These are phyloP conservation scores for Adelognathus sp. DNA, from an alignment of 2,888 invertebrate species.

Conservation along the genomic window DNA sequence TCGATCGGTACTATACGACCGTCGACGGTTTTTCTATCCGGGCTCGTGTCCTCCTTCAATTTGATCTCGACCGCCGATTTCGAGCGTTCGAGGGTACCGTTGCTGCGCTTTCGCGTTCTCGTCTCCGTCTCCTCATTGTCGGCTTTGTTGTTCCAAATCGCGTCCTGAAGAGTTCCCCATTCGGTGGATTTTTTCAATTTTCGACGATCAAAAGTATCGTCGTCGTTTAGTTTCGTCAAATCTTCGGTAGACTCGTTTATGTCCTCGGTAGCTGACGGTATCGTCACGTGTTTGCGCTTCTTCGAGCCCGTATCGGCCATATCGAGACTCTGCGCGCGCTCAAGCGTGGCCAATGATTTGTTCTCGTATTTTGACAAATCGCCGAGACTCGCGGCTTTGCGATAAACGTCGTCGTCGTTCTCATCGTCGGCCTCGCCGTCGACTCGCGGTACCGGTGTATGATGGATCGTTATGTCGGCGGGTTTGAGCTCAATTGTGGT, in stretches of 20 bases:
- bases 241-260: constrained; percentile 79
- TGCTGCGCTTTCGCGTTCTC: constrained; percentile 70
- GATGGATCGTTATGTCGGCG: constrained; percentile 89
- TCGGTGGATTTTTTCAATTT: constrained; percentile 89
- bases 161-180: constrained; percentile 90
- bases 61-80: constrained; percentile 86
- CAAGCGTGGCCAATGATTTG: constrained; percentile 84
- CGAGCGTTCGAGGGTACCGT: constrained; percentile 85
- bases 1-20: constrained; percentile 21
- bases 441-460: constrained; percentile 83
- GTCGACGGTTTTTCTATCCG: constrained; percentile 30
- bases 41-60: constrained; percentile 80
- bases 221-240: constrained; percentile 83
- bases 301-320: constrained; percentile 85
- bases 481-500: constrained; percentile 89
- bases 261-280: constrained; percentile 80
- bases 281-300: constrained; percentile 85
- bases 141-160: constrained; percentile 84
- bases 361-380: constrained; percentile 88
- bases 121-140: constrained; percentile 73
- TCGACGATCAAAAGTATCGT: constrained; percentile 86
- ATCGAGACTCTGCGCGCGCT: constrained; percentile 91
- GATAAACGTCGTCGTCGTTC: constrained; percentile 84
- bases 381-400: constrained; percentile 90
- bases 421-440: constrained; percentile 81